Evolutionary conservation across 1,140 invertebrate species (phyloP).

Genomic region (Aporrectodea caliginosa): DNA sequence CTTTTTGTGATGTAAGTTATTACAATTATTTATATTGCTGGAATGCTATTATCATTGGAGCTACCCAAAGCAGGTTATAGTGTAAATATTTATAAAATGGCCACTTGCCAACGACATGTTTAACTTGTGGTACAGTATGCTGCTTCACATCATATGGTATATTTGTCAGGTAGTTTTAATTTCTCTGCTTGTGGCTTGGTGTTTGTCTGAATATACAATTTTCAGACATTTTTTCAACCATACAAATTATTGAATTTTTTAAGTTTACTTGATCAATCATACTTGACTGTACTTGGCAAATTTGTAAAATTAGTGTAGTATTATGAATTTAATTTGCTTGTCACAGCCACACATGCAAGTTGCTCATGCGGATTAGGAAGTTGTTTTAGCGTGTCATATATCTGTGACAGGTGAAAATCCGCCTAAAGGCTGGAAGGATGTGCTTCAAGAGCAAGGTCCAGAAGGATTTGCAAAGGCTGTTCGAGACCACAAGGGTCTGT

Average conservation of each 20-base stretch:
- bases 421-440: slow-evolving; percentile 78
- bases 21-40: background rate
- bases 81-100: background rate
- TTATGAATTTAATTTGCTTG: too few relatives aligned
- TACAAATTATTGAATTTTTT: background rate
- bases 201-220: too few relatives aligned
- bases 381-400: too few relatives aligned
- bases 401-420: background rate
- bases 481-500: slow-evolving; percentile 75
- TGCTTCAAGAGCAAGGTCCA: slow-evolving; percentile 82
- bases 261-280: background rate
- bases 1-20: background rate
- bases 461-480: slow-evolving; percentile 94
- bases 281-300: too few relatives aligned
- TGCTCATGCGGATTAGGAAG: too few relatives aligned
- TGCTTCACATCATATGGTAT: too few relatives aligned
- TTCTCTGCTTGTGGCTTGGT: too few relatives aligned
- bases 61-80: background rate
- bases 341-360: too few relatives aligned
- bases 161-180: too few relatives aligned
- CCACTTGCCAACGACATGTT: background rate
- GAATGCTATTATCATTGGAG: background rate
- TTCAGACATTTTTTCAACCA: background rate
- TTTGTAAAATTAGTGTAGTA: too few relatives aligned
- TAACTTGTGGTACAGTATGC: too few relatives aligned